Percentiles rank a stretch among this genome's conserved stretches.
phyloP scores from a whole-genome alignment of 2,113 vertebrate species.

The Prinia subflava region DNA sequence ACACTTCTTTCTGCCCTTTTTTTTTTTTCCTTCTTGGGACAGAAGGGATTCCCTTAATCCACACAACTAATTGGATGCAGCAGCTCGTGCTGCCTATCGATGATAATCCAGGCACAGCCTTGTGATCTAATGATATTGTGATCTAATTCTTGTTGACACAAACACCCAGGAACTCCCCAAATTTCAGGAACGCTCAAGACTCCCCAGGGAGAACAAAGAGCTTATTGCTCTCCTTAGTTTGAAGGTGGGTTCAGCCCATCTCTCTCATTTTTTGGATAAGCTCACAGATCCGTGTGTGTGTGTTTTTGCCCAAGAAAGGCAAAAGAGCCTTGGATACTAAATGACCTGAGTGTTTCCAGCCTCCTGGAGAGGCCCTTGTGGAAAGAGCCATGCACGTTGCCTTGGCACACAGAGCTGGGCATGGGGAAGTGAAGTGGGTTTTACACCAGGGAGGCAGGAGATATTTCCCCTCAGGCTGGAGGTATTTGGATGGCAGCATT shows the following conservation, averaged over 20 bases:
- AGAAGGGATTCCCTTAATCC: background rate
- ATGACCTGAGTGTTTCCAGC: background rate
- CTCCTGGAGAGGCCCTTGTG: background rate
- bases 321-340: background rate
- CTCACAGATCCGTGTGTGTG: background rate
- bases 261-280: rapidly evolving
- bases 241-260: background rate
- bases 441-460: background rate
- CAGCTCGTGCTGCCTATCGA: background rate
- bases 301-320: background rate
- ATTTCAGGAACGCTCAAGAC: background rate
- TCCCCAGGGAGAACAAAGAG: too few species aligned
- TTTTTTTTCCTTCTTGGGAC: background rate
- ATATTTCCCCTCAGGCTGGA: background rate
- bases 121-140: rapidly evolving
- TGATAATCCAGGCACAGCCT: background rate
- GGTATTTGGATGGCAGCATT: background rate
- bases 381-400: rapidly evolving
- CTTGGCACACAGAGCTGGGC: background rate
- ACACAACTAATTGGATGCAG: background rate
- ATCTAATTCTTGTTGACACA: background rate
- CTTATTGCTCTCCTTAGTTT: background rate
- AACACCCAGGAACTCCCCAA: background rate
- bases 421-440: rapidly evolving
- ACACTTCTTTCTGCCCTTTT: rapidly evolving